These are phyloP conservation scores for Mactromeris polynyma DNA, from an alignment of 2,888 invertebrate species.

Conservation along the genomic window DNA sequence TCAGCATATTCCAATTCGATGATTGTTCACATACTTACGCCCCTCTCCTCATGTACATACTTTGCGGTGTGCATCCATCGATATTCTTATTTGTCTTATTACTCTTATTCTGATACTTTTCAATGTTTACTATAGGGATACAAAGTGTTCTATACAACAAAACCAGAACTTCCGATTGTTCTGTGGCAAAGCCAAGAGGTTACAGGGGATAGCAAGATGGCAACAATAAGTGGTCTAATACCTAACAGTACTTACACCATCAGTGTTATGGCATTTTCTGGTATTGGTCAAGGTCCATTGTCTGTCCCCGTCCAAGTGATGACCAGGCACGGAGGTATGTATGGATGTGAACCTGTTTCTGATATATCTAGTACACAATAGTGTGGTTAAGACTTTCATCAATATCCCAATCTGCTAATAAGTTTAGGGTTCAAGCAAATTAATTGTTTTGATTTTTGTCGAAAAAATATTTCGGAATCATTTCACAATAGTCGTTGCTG, in stretches of 20 bases:
- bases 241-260: constrained; percentile 98
- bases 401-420: not conserved
- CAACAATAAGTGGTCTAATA: constrained; percentile 96
- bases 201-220: constrained; percentile 92
- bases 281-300: constrained; percentile 97
- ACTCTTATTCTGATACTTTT: not conserved
- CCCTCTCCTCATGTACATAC: no score
- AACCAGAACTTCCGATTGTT: constrained; percentile 94
- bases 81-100: no score
- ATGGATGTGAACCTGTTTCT: not conserved
- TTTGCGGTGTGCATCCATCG: no score
- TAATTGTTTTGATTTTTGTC: not conserved
- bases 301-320: constrained; percentile 99
- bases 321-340: constrained; percentile 94
- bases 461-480: not conserved
- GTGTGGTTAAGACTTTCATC: not conserved
- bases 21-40: no score
- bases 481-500: not conserved
- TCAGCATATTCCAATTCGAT: no score
- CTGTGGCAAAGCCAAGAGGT: constrained; percentile 98
- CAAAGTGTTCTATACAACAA: constrained; percentile 98
- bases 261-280: constrained; percentile 92
- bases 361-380: not conserved
- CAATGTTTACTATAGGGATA: constrained; percentile 91
- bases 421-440: not conserved